phyloP scores from a whole-genome alignment of 2,113 vertebrate genomes.

The Cisticola juncidis region DNA sequence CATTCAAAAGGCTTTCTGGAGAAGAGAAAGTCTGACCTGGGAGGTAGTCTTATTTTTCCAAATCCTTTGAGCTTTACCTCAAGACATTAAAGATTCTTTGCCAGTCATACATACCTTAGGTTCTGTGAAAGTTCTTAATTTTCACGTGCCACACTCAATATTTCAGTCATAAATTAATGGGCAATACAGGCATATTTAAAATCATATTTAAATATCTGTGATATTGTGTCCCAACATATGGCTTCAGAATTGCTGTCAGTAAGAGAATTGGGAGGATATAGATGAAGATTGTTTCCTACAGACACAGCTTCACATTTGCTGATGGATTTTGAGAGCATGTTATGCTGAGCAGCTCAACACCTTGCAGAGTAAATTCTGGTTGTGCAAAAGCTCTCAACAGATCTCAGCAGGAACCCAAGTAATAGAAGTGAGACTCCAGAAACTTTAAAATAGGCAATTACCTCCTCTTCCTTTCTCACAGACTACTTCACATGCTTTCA shows the following conservation, averaged over 20 bases:
- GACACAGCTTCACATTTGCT: not conserved
- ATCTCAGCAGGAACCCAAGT: not conserved
- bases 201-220: not conserved
- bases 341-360: not conserved
- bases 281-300: not conserved
- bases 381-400: not conserved
- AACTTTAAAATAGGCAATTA: not conserved
- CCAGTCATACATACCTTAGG: not conserved
- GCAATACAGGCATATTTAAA: not conserved
- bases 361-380: not conserved
- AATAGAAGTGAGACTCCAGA: not conserved
- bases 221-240: fast-evolving
- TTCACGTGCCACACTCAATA: not conserved
- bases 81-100: not conserved
- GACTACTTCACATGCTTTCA: not conserved
- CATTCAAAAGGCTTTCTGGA: not conserved
- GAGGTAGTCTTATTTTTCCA: not conserved
- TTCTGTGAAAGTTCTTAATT: not conserved
- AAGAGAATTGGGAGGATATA: not conserved
- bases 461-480: not conserved
- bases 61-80: not conserved
- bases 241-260: not conserved
- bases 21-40: not conserved
- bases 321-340: not conserved
- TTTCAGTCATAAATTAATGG: not conserved